These are phyloP conservation scores for Urechis unicinctus DNA, from an alignment of 2,888 invertebrate species.

Conservation along the genomic window DNA sequence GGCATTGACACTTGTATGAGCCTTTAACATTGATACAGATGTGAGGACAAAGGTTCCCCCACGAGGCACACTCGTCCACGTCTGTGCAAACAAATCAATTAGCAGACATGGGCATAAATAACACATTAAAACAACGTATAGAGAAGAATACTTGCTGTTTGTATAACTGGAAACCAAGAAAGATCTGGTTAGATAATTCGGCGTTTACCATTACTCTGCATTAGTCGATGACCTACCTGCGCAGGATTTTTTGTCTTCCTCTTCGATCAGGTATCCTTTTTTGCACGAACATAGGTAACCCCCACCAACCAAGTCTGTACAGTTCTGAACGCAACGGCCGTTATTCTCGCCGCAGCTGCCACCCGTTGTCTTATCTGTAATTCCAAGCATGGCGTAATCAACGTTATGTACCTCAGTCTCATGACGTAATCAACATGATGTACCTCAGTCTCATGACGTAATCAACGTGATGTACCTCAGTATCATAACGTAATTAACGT, in stretches of 20 bases:
- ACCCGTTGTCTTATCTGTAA: slow-evolving; percentile 24
- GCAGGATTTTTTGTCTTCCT: slow-evolving; percentile 32
- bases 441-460: too few relatives aligned
- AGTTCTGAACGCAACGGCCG: slow-evolving; percentile 89
- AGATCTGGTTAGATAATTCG: too few relatives aligned
- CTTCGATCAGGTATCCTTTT: slow-evolving; percentile 27
- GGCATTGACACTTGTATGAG: slow-evolving; percentile 78
- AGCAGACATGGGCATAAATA: too few relatives aligned
- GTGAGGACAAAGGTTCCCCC: slow-evolving; percentile 83
- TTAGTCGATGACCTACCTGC: slow-evolving; percentile 8
- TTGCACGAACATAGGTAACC: slow-evolving; percentile 84
- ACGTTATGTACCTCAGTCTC: not conserved
- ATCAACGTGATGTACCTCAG: too few relatives aligned
- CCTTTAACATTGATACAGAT: slow-evolving; percentile 88
- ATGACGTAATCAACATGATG: too few relatives aligned
- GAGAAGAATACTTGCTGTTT: too few relatives aligned
- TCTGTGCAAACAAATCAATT: slow-evolving; percentile 54
- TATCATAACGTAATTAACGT: too few relatives aligned
- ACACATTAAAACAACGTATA: too few relatives aligned
- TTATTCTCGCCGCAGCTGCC: slow-evolving; percentile 28
- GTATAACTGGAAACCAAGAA: too few relatives aligned
- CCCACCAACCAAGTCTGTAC: slow-evolving; percentile 67
- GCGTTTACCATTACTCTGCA: not conserved
- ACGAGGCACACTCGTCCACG: slow-evolving; percentile 76
- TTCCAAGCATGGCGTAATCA: not conserved